Evolutionary conservation across 2,797 vertebrate genomes (phyloP).

Genomic region (Micrastur ruficollis): DNA sequence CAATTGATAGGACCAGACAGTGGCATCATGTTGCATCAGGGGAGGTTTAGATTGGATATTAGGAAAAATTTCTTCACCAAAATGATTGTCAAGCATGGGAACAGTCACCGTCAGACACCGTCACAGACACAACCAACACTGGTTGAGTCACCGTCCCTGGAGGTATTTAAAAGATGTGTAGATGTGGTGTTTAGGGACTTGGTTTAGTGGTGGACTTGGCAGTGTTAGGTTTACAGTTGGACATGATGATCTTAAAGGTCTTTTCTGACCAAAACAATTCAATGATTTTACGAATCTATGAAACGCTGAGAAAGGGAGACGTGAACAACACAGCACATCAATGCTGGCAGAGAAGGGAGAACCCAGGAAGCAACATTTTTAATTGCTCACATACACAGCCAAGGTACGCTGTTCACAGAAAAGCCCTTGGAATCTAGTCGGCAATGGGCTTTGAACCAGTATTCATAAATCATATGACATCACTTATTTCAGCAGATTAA

Average conservation of each 20-base stretch:
- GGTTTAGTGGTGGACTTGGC: background rate
- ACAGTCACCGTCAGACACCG: background rate
- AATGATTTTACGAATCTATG: background rate
- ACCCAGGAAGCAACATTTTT: background rate
- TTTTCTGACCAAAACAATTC: background rate
- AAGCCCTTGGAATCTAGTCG: background rate
- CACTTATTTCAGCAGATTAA: background rate
- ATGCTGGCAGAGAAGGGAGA: background rate
- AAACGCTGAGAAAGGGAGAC: background rate
- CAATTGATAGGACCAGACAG: background rate
- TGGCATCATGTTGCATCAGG: background rate
- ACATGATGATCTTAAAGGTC: fast-evolving
- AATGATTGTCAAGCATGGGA: background rate
- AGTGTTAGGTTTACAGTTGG: background rate
- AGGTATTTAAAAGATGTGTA: fast-evolving
- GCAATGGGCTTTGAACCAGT: background rate
- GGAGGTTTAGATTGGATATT: background rate
- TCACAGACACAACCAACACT: too few species aligned
- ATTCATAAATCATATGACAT: background rate
- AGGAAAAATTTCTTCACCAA: background rate
- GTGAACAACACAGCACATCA: background rate
- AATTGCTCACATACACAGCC: background rate
- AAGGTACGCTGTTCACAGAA: background rate
- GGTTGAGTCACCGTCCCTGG: background rate
- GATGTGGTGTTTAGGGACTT: background rate